phyloP scores from a whole-genome alignment of 2,888 invertebrate species.

The Scrobipalpa costella region DNA sequence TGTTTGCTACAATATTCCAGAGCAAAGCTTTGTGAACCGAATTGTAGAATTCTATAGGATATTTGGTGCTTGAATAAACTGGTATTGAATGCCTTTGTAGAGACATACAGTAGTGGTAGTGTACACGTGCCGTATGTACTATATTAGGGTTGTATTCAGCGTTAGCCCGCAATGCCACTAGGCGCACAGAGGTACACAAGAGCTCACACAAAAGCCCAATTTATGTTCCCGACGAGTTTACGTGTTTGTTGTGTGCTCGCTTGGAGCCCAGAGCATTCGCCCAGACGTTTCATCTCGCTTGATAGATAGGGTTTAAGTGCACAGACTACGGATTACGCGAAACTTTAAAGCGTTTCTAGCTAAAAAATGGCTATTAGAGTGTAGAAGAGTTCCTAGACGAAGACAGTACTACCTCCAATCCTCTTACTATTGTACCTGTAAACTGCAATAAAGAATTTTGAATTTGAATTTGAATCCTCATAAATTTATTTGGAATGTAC shows the following conservation, averaged over 20 bases:
- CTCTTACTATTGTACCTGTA: no score
- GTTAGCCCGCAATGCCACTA: slow-evolving; percentile 17
- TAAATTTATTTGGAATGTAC: no score
- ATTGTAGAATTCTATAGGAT: slow-evolving; percentile 9
- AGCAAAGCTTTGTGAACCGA: not conserved
- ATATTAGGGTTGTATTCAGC: slow-evolving; percentile 4
- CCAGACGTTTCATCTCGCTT: slow-evolving; percentile 55
- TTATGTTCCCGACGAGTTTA: slow-evolving; percentile 45
- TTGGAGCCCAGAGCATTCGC: slow-evolving; percentile 17
- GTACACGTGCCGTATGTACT: slow-evolving; percentile 16
- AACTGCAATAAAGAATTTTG: no score
- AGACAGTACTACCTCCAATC: no score
- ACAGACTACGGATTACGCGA: slow-evolving; percentile 60
- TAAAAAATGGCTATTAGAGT: no score
- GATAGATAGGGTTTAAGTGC: slow-evolving; percentile 55
- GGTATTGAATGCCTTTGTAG: slow-evolving; percentile 15
- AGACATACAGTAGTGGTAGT: no score
- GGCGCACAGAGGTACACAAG: slow-evolving; percentile 19
- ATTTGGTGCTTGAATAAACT: slow-evolving; percentile 19
- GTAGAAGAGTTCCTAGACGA: no score
- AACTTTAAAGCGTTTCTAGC: no score
- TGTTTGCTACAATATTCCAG: slow-evolving; percentile 11
- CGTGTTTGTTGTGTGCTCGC: slow-evolving; percentile 45
- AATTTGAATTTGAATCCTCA: no score
- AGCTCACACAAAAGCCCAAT: slow-evolving; percentile 47